Percentiles rank a stretch among this genome's conserved stretches.
Evolutionary conservation across 2,797 vertebrate genomes (phyloP).

Genomic region (Simalia tracyae): DNA sequence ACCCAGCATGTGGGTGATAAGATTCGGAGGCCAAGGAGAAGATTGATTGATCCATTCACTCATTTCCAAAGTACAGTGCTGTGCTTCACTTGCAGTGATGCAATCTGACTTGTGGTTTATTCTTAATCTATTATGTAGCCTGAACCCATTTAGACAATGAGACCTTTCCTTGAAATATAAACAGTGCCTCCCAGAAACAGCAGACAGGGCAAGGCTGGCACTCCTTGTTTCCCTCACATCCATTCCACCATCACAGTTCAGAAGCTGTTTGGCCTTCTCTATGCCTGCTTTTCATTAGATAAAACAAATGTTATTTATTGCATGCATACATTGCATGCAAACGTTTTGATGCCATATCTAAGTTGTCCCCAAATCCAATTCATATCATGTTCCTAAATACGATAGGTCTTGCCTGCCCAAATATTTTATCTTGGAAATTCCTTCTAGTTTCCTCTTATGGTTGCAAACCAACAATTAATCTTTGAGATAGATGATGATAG

Average conservation of each 20-base stretch:
- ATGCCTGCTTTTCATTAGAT: too few relatives aligned
- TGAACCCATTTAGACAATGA: background rate
- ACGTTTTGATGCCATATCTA: too few relatives aligned
- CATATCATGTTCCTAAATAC: too few relatives aligned
- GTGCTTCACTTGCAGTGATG: background rate
- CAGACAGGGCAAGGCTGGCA: too few relatives aligned
- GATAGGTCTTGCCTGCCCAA: background rate
- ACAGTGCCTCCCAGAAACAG: background rate
- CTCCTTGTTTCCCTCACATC: too few relatives aligned
- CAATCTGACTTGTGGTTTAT: background rate
- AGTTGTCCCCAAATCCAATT: too few relatives aligned
- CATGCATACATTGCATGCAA: too few relatives aligned
- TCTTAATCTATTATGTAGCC: background rate
- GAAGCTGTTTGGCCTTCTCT: too few relatives aligned
- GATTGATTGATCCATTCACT: background rate
- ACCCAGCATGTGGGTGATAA: background rate
- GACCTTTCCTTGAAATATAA: background rate
- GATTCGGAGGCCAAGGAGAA: background rate
- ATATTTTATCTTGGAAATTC: background rate
- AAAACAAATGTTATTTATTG: too few relatives aligned
- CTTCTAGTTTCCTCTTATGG: background rate
- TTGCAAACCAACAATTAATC: background rate
- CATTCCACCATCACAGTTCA: too few relatives aligned
- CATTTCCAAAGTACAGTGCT: background rate
- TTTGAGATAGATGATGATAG: too few relatives aligned